phyloP scores from a whole-genome alignment of 1,140 invertebrate species.

The Polypedilum pembai region DNA sequence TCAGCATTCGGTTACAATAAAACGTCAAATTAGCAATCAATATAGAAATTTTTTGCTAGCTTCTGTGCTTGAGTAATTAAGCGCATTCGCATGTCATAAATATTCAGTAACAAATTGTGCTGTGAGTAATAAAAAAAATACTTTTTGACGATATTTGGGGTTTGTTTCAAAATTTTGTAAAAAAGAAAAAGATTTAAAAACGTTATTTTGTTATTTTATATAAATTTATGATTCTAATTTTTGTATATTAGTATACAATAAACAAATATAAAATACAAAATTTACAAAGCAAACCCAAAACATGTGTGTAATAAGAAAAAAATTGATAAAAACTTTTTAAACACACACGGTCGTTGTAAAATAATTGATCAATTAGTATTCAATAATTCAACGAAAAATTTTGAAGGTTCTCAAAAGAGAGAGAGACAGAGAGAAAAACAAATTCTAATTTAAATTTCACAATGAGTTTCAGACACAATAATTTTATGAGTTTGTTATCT shows the following conservation, averaged over 20 bases:
- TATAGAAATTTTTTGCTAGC: neutral
- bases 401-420: neutral
- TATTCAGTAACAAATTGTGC: neutral
- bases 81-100: slow-evolving; percentile 16
- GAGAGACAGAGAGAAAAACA: too few relatives aligned
- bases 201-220: too few relatives aligned
- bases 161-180: neutral
- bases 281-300: too few relatives aligned
- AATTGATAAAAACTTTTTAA: neutral
- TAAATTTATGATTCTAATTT: too few relatives aligned
- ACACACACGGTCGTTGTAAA: neutral
- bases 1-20: slow-evolving; percentile 1
- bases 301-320: neutral
- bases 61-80: neutral
- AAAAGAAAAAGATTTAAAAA: too few relatives aligned
- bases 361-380: slow-evolving; percentile 6
- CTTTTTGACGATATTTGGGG: neutral
- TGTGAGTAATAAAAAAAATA: neutral
- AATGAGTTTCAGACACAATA: slow-evolving; percentile 3
- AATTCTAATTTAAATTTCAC: slow-evolving; percentile 7
- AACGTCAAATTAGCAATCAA: slow-evolving; percentile 9
- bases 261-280: too few relatives aligned
- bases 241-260: too few relatives aligned
- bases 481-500: neutral
- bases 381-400: neutral